Percentiles rank a stretch among this genome's conserved stretches.
These are phyloP conservation scores for Pinctada fucata DNA, from an alignment of 2,888 invertebrate genomes.

Conservation along the genomic window DNA sequence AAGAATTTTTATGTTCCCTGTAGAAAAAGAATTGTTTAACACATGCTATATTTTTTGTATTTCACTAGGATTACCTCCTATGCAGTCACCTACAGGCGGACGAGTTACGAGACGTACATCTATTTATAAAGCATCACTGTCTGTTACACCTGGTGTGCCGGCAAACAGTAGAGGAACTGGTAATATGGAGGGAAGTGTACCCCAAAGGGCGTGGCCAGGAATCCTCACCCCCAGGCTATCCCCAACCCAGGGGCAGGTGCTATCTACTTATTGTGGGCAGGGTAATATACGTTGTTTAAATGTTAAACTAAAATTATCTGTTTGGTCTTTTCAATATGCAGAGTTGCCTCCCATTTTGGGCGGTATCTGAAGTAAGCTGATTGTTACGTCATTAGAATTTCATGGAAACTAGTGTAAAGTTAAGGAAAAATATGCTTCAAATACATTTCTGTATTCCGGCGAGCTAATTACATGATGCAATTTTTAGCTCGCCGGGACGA, in stretches of 20 bases:
- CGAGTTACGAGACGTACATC: conserved; percentile 86
- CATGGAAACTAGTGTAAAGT: no score
- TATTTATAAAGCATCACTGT: conserved; percentile 86
- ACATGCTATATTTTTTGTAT: background rate
- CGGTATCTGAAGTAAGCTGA: no score
- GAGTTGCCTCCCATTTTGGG: no score
- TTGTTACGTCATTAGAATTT: no score
- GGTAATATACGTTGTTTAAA: conserved; percentile 59
- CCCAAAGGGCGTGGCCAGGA: conserved; percentile 60
- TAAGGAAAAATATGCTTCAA: no score
- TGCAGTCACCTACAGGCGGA: conserved; percentile 87
- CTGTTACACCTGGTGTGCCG: conserved; percentile 80
- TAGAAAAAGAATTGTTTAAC: no score
- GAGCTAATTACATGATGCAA: no score
- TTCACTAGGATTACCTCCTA: conserved; percentile 83
- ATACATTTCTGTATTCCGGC: no score
- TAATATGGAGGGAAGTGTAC: conserved; percentile 76
- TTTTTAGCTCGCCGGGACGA: no score
- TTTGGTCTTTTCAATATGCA: background rate
- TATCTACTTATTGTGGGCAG: conserved; percentile 73
- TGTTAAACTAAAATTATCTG: background rate
- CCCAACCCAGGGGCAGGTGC: conserved; percentile 68
- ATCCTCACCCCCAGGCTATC: conserved; percentile 61
- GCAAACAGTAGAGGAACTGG: conserved; percentile 68
- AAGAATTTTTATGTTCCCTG: no score